Evolutionary conservation across 1,140 invertebrate genomes (phyloP), one percentile per base, ranked within the genome.

Genomic region (Bombus haemorrhoidalis): DNA sequence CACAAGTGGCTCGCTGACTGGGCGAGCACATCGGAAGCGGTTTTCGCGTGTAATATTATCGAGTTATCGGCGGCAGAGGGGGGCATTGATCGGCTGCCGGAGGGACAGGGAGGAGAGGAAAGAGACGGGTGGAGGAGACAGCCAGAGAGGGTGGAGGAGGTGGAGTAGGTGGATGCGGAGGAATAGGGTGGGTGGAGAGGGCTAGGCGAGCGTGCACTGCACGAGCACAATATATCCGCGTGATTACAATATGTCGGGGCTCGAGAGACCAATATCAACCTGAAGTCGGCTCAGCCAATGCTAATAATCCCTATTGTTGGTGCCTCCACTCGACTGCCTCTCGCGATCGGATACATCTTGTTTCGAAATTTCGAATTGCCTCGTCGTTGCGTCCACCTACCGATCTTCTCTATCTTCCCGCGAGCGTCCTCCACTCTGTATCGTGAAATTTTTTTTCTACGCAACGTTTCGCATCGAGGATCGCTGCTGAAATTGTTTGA

Each of bases 31-130:
- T 92, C 92, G 93, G 91, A 93, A 94, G 93, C 93, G 94, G 92
- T 94, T 94, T 94, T 93, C 91, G 92, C 92, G 92, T 93, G 93
- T 94, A 94, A 94, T 95, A 94, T 94, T 94, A 94, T 94, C 92
- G 92, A 94, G 94, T 94, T 94, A 94, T 94, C 92, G 94, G 86
- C 68, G 85, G 86, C 82, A 90, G 91, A 88, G 89, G 85, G 89
- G 82, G 90, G 87, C 90, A 91, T 91, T 91, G 90, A 91, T 91
- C 90, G 89, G 71, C 80, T 47, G 43, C 85, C n/a, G 86, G 78
- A 89, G 88, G 77, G 18, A 53, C 47, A 62, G 59, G 53, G 25
- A 32, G 57, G 64, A 87, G 88, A 68, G 73, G 84, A 74, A 25
- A 18, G 81, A 57, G 83, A 78, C 47, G 68, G 15, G 12, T 43